Base-by-base conservation (phyloP, 1,140 invertebrate species). In the Drosophila nasuta region DNA sequence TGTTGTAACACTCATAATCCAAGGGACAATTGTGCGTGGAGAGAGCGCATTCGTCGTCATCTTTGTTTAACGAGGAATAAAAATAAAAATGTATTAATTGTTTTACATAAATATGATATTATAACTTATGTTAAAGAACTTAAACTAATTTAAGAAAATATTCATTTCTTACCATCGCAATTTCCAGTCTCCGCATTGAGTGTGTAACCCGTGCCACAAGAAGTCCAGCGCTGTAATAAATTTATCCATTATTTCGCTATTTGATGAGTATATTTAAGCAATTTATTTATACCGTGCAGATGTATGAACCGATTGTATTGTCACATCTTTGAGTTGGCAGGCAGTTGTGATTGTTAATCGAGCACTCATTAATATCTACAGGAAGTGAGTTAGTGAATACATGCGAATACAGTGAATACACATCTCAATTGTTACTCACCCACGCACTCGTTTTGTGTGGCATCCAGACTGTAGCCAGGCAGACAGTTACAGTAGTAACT, bases 201-300 rank as follows among this genome's bases (percentile, higher is more conserved):
- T 0, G 98, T 98, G 88, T 99, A 99, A 0, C 99, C 98, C 0
- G 98, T 99, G 0, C 98, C 98, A 93, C 98, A 99, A 96, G 94
- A 28, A 96, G 96, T 75, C 66, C 58, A 70, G 45, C 94, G 90
- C 82, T 86, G 48, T 30, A 13, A 1, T 11, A 17, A 28, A 33
- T 52, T 28, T 38, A 2, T 20, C 3, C 20, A 25, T 7, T 10
- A 57, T 58, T 33, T 15, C 7, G 7, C 11, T 20, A 10, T 43
- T 0, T 33, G 49, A 43, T 25, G 3, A 25, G 20, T 25, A 3
- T 25, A 25, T 25, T 13, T 28, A 11, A n/a, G 1, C 1, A 33
- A 15, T 20, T 6, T 30, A 33, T 6, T 33, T 51, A 48, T 85
- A 87, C 82, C 11, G 97, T 95, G 91, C 98, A 98, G 11, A 95